A percentile compares a stretch with the other conserved stretches of the same genome.
Evolutionary conservation across 2,113 vertebrate genomes (phyloP).

Genomic region (Dunckerocampus dactyliophorus): DNA sequence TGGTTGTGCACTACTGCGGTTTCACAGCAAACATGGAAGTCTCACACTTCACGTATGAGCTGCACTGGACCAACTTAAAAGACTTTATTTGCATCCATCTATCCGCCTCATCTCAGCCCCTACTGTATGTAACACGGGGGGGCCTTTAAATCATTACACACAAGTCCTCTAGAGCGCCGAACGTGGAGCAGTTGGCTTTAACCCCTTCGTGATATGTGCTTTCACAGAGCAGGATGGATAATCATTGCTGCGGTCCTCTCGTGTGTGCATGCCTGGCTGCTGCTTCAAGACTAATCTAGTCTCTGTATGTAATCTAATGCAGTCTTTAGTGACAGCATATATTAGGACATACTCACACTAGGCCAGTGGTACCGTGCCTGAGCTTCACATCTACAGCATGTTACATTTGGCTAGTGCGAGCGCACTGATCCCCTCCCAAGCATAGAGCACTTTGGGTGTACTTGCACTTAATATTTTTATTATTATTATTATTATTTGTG

Average conservation of each 20-base stretch:
- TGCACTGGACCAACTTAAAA: conserved; percentile 46
- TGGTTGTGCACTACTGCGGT: conserved; percentile 39
- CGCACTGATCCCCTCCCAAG: too few species aligned
- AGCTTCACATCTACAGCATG: too few species aligned
- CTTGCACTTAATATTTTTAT: too few species aligned
- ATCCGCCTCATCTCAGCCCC: conserved; percentile 8
- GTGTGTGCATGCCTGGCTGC: conserved; percentile 19
- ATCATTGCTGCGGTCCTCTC: conserved; percentile 25
- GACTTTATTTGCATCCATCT: conserved; percentile 33
- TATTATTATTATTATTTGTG: too few species aligned
- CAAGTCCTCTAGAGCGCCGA: conserved; percentile 37
- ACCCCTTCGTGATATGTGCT: conserved; percentile 32
- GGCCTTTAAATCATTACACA: conserved; percentile 64
- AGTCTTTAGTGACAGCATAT: too few species aligned
- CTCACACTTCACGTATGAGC: conserved; percentile 28
- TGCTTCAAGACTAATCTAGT: conserved; percentile 52
- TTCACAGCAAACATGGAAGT: conserved; percentile 46
- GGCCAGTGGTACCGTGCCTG: too few species aligned
- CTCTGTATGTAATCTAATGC: conserved; percentile 1
- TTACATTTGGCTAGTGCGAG: too few species aligned
- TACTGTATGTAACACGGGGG: conserved; percentile 39
- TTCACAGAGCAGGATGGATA: conserved; percentile 15
- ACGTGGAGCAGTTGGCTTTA: conserved; percentile 45
- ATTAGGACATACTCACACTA: too few species aligned
- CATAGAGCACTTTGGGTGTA: too few species aligned